phyloP scores from a whole-genome alignment of 1,140 invertebrate species.

The Battus philenor region DNA sequence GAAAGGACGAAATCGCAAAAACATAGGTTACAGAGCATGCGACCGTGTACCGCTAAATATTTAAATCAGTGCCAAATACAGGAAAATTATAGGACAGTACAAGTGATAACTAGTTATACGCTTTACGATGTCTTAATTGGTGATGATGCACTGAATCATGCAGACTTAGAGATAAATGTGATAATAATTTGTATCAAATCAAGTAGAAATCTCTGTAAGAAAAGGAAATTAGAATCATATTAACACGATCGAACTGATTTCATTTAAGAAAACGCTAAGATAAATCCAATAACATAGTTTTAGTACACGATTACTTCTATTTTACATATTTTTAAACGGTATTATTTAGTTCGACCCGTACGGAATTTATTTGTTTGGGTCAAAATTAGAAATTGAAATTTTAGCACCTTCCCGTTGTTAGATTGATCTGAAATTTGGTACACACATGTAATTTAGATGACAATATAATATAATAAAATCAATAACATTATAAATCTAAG shows the following conservation, averaged over 20 bases:
- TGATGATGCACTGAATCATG: slow-evolving; percentile 50
- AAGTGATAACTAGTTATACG: slow-evolving; percentile 48
- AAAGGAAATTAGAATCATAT: slow-evolving; percentile 13
- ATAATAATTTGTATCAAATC: slow-evolving; percentile 8
- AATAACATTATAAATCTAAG: no score
- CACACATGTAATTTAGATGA: no score
- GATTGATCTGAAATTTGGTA: no score
- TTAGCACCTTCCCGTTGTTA: no score
- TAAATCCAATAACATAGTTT: no score
- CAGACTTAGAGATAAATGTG: slow-evolving; percentile 20
- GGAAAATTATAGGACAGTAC: slow-evolving; percentile 52
- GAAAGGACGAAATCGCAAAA: slow-evolving; percentile 10
- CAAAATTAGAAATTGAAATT: no score
- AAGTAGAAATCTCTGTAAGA: slow-evolving; percentile 19
- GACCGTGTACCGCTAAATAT: slow-evolving; percentile 22
- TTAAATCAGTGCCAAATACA: slow-evolving; percentile 39
- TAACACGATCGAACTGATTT: slow-evolving; percentile 8
- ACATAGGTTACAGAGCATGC: slow-evolving; percentile 20
- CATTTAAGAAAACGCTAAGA: no score
- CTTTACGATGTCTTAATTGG: slow-evolving; percentile 60
- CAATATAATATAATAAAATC: no score
- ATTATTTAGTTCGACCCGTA: no score
- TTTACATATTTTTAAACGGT: no score
- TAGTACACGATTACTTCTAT: no score
- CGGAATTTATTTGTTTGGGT: no score